Evolutionary conservation across 1,140 invertebrate genomes (phyloP), one percentile per base, ranked within the genome.

Genomic region (Sarcophaga bullata): DNA sequence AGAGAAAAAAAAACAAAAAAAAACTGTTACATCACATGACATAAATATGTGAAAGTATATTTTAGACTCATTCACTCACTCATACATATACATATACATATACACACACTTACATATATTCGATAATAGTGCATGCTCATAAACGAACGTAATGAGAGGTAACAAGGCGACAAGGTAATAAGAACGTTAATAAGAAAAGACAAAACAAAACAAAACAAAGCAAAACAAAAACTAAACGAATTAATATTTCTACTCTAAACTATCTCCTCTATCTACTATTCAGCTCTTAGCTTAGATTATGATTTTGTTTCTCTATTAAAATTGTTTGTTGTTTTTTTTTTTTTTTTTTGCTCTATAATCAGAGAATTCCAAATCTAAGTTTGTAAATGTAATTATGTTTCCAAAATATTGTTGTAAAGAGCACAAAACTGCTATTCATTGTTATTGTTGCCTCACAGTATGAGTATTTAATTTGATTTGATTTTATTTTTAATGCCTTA

Each of bases 1-100:
- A 13, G 10, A 11, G 15, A 37, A 25, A 25, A 2, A 73, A 73
- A 37, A 46, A 73, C 10, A 76, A 17, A 47, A 50, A 49, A 76
- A 17, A 37, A 17, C 15, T 73, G 52, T 78, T 78, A 78, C 75
- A 78, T 78, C 75, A 78, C 25, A 78, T 78, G 75, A 78, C 75
- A 78, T 78, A 78, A 78, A 78, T 50, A 78, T 78, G 75, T 78
- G 75, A 78, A 78, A 78, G 75, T 78, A 78, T 68, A 68, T 68
- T 9, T 25, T 17, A 68, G n/a, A 68, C 17, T 9, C 8, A 25
- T 25, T 17, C n/a, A 68, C 7, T 19, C 17, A 0, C 7, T 19
- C 17, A 19, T 25, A 19, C 6, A 4, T 37, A 19, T 6, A 68
- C 1, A 68, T 7, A 0, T 5, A 68, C 17, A 19, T 25, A 19